Evolutionary conservation across 1,140 invertebrate species (phyloP).

Genomic region (Hylaeus volcanicus): DNA sequence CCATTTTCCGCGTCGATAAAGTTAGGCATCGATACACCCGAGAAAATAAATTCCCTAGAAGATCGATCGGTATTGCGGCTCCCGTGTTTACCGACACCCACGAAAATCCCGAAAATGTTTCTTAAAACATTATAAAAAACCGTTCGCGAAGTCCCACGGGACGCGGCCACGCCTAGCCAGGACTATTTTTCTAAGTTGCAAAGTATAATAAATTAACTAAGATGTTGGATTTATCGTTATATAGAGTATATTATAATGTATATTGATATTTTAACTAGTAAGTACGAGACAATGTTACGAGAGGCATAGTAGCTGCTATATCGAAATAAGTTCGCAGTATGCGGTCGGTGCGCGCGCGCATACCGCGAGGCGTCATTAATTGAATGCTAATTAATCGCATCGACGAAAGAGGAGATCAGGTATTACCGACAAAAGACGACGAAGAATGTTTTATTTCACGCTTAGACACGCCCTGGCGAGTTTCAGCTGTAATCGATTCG

Average conservation of each 20-base stretch:
- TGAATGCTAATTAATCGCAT: constrained; percentile 29
- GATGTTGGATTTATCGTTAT: constrained; percentile 80
- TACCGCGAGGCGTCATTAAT: constrained; percentile 18
- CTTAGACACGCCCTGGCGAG: neutral
- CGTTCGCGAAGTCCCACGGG: constrained; percentile 62
- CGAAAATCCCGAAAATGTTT: neutral
- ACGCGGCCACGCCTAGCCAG: constrained; percentile 74
- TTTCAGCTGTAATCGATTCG: constrained; percentile 43
- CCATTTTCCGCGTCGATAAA: neutral
- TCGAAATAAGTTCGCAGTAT: constrained; percentile 57
- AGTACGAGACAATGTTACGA: constrained; percentile 70
- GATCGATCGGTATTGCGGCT: neutral
- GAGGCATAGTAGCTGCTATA: constrained; percentile 56
- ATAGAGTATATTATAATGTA: constrained; percentile 77
- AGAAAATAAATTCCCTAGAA: neutral
- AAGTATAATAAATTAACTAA: constrained; percentile 79
- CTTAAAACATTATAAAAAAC: neutral
- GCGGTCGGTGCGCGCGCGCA: constrained; percentile 49
- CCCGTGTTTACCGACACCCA: neutral
- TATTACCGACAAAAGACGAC: neutral
- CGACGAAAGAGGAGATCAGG: neutral
- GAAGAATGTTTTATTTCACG: neutral
- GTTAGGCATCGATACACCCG: neutral
- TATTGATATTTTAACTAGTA: constrained; percentile 78
- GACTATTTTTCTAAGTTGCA: constrained; percentile 81